phyloP scores from a whole-genome alignment of 2,797 vertebrate species.

The Pangasius macronema region DNA sequence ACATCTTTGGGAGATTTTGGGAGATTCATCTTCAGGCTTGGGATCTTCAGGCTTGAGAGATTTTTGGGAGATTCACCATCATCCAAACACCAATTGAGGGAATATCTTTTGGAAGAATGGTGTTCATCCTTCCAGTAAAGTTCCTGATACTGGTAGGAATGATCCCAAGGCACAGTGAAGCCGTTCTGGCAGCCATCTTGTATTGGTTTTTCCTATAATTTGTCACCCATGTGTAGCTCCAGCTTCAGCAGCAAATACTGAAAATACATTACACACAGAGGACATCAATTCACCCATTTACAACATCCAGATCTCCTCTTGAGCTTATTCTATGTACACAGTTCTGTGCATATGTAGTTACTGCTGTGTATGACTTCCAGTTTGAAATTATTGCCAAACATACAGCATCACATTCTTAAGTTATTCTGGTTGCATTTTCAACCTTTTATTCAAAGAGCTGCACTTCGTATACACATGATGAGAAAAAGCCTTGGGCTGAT shows the following conservation, averaged over 20 bases:
- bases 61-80: not conserved
- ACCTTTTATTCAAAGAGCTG: not conserved
- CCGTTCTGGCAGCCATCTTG: too few species aligned
- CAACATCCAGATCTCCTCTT: not conserved
- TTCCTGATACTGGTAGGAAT: not conserved
- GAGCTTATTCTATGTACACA: not conserved
- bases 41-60: not conserved
- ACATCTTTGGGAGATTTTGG: not conserved
- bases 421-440: not conserved
- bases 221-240: not conserved
- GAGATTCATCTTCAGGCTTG: not conserved
- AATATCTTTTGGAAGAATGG: not conserved
- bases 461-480: not conserved
- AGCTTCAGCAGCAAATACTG: not conserved
- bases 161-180: not conserved
- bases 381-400: not conserved
- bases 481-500: constrained; percentile 12
- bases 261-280: not conserved
- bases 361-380: not conserved
- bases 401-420: not conserved
- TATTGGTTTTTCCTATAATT: not conserved
- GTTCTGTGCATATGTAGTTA: not conserved
- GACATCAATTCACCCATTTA: not conserved
- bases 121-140: not conserved
- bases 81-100: not conserved